Conservation (phyloP, 1,140 invertebrate genomes). For the Lepeophtheirus salmonis region DNA sequence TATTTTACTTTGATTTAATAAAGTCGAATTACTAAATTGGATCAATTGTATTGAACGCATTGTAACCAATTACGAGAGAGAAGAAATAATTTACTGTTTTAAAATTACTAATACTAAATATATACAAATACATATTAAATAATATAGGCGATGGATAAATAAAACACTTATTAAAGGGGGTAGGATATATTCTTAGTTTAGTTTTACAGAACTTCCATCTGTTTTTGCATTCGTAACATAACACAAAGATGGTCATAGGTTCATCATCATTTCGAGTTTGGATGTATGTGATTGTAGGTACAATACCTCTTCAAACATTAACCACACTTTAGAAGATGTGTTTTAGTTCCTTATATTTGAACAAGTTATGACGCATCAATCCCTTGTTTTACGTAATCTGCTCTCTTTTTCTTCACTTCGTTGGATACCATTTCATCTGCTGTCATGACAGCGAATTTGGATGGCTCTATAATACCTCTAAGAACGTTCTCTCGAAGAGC, state of each 20-base stretch:
- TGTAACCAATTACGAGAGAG: too few species aligned
- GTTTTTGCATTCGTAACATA: conserved; percentile 93
- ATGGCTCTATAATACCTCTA: conserved; percentile 62
- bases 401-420: conserved; percentile 83
- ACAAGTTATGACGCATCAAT: conserved; percentile 94
- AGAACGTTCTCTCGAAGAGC: conserved; percentile 81
- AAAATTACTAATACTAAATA: too few species aligned
- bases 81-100: too few species aligned
- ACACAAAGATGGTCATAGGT: conserved; percentile 98
- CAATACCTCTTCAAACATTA: conserved; percentile 86
- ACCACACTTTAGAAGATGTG: conserved; percentile 87
- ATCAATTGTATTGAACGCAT: too few species aligned
- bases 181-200: neutral
- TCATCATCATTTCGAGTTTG: conserved; percentile 97
- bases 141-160: neutral
- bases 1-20: too few species aligned
- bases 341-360: conserved; percentile 67
- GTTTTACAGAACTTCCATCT: conserved; percentile 87
- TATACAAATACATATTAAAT: neutral
- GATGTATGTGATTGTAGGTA: conserved; percentile 79
- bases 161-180: neutral
- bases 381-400: conserved; percentile 89
- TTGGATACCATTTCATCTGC: conserved; percentile 99
- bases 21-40: too few species aligned
- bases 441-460: conserved; percentile 78